phyloP scores from a whole-genome alignment of 1,140 invertebrate genomes.

The Lordiphosa clarofinis region DNA sequence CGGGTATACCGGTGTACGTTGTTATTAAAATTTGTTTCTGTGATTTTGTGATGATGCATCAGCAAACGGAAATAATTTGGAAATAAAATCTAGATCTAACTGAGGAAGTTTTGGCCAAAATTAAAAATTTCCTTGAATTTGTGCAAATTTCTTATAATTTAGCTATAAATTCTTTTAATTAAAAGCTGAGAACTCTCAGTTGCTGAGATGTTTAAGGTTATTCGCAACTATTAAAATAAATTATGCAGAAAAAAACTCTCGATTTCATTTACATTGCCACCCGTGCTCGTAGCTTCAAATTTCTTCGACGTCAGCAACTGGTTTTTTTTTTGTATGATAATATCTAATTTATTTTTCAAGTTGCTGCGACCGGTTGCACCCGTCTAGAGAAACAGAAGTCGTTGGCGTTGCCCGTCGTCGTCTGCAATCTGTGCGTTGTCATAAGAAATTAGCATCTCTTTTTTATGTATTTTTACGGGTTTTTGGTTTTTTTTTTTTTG shows the following conservation, averaged over 20 bases:
- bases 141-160: constrained; percentile 65
- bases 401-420: constrained; percentile 19
- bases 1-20: constrained; percentile 27
- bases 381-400: constrained; percentile 45
- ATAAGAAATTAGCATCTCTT: constrained; percentile 66
- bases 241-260: constrained; percentile 39
- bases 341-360: constrained; percentile 46
- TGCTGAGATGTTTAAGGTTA: constrained; percentile 18
- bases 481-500: constrained; percentile 25
- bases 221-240: constrained; percentile 45
- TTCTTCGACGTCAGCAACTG: constrained; percentile 67
- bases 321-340: constrained; percentile 46
- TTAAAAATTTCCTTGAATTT: constrained; percentile 49
- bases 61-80: constrained; percentile 21
- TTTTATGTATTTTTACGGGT: constrained; percentile 36
- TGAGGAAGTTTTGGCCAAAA: constrained; percentile 28
- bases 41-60: constrained; percentile 8
- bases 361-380: constrained; percentile 53
- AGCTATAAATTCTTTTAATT: constrained; percentile 29
- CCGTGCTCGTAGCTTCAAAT: constrained; percentile 39
- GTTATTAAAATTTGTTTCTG: too few relatives aligned
- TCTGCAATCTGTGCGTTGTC: constrained; percentile 39
- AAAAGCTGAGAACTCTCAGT: constrained; percentile 25
- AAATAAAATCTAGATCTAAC: constrained; percentile 37
- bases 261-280: constrained; percentile 66